These are phyloP conservation scores for Plestiodon gilberti DNA, from an alignment of 2,113 vertebrate species.

Conservation along the genomic window DNA sequence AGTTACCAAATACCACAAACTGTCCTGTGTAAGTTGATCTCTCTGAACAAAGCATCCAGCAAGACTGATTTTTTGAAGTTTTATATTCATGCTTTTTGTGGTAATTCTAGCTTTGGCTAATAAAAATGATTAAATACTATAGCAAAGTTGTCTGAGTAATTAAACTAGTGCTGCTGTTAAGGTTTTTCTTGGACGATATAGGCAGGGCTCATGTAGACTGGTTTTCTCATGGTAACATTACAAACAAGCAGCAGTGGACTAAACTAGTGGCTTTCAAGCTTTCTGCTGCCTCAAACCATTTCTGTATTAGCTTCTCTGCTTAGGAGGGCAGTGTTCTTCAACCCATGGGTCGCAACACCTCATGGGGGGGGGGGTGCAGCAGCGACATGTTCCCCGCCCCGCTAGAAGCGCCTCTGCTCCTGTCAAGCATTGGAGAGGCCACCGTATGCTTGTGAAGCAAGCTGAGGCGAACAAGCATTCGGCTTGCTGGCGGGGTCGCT, in stretches of 20 bases:
- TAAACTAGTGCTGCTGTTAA: no score
- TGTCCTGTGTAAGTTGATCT: conserved; percentile 28
- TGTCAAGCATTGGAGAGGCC: no score
- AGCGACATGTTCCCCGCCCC: no score
- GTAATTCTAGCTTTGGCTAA: conserved; percentile 71
- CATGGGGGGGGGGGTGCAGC: no score
- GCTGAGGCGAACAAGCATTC: no score
- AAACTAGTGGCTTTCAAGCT: background rate
- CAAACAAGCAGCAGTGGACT: background rate
- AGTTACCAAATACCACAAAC: conserved; percentile 45
- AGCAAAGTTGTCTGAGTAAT: background rate
- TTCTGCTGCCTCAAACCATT: background rate
- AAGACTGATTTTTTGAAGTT: conserved; percentile 61
- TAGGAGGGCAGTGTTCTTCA: background rate
- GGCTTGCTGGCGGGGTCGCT: no score
- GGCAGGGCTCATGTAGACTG: background rate
- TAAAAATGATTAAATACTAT: conserved; percentile 42
- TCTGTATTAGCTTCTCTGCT: background rate
- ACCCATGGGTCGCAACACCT: no score
- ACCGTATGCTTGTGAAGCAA: no score
- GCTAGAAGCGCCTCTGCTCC: no score
- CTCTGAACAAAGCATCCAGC: conserved; percentile 46
- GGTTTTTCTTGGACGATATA: background rate
- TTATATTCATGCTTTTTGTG: conserved; percentile 69
- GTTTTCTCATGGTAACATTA: background rate